Base-by-base conservation (phyloP, 2,888 invertebrate genomes). In the Dasysyrphus albostriatus region DNA sequence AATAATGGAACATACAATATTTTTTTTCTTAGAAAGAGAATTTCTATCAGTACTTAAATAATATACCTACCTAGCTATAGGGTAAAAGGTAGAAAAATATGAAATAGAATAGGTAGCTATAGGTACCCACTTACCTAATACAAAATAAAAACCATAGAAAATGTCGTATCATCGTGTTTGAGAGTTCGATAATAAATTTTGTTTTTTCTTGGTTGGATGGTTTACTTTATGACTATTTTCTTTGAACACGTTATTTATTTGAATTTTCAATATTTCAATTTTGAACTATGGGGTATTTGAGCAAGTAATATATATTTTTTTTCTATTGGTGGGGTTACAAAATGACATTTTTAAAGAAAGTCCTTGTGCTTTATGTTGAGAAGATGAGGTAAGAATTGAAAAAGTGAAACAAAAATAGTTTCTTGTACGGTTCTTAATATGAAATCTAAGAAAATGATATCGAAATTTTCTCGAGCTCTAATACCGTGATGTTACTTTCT, bases 131-230 rank as follows among this genome's bases (percentile, higher is more conserved):
- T 19, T 32, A 12, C 3, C 37, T 7, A 37, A 51, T 19, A 37
- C n/a, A 54, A 42, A 47, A 61, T 39, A 34, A 37, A 32, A 29
- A 56, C 54, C 5, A 0, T 47, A 16, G 32, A 61, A 69, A 59
- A 63, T 79, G 78, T 78, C 49, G 56, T 75, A 19, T 79, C 63
- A 70, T 70, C 63, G 37, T 37, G 19, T 59, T 76, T 69, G 32
- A 32, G 24, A 63, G 83, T 83, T 83, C 54, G 65, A 83, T 83
- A 75, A 75, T 75, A 79, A 83, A 83, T 79, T 70, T 14, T 51
- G 6, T 49, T 63, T 10, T 79, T 61, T 61, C 69, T 44, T 80
- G 24, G 24, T 24, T 24, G 24, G 59, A 37, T 47, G 44, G 24
- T 61, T 75, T 29, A 19, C 51, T 42, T 44, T 16, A n/a, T n/a